Percentiles rank a stretch among this genome's conserved stretches.
Conservation (phyloP, 2,888 invertebrate genomes). For the Thecophora atra region DNA sequence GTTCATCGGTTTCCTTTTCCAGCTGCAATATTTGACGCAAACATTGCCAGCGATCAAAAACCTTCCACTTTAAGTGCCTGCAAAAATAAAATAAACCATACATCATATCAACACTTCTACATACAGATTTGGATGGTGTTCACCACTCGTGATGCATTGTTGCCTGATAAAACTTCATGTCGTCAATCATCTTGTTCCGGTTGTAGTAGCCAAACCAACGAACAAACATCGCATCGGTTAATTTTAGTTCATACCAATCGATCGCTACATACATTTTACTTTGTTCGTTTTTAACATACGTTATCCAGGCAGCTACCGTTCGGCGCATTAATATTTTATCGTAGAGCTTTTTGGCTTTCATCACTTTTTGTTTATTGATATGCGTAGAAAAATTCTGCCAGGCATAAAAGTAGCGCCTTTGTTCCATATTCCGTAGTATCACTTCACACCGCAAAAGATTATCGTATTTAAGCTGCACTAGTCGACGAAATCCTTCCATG, state of each 20-base stretch:
- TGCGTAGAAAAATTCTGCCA: conserved; percentile 70
- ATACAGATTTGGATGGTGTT: neutral
- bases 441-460: conserved; percentile 67
- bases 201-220: conserved; percentile 67
- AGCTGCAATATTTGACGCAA: conserved; percentile 73
- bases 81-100: neutral
- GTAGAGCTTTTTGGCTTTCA: conserved; percentile 70
- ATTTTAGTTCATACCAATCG: conserved; percentile 75
- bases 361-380: conserved; percentile 68
- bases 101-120: neutral
- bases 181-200: conserved; percentile 67
- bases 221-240: conserved; percentile 69
- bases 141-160: conserved; percentile 65
- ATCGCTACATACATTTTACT: conserved; percentile 75
- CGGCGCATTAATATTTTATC: conserved; percentile 67
- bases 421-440: conserved; percentile 67
- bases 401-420: conserved; percentile 67
- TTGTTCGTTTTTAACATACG: conserved; percentile 53
- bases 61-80: conserved; percentile 66
- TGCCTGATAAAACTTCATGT: conserved; percentile 65
- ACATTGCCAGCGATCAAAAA: conserved; percentile 72
- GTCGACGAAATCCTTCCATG: conserved; percentile 61
- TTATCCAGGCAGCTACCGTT: conserved; percentile 67
- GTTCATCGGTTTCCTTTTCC: conserved; percentile 74
- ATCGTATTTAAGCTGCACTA: conserved; percentile 59